Conservation (phyloP, 2,888 invertebrate genomes). For the Aquatica leii region DNA sequence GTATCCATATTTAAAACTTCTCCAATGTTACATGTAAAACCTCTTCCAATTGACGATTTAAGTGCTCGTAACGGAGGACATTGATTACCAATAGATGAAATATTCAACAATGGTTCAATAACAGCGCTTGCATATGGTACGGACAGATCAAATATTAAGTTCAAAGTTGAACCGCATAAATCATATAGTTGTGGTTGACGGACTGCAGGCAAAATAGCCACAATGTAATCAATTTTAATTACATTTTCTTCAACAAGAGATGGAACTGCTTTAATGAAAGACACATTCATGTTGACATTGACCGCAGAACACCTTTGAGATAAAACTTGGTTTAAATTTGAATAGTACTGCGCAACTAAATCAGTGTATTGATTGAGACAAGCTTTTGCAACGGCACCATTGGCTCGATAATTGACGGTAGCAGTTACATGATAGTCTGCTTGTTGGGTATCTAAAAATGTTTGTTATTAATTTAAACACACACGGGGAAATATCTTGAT, state of each 20-base stretch:
- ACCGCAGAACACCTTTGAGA: conserved; percentile 94
- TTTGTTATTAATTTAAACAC: neutral
- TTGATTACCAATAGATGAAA: conserved; percentile 89
- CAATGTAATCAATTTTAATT: conserved; percentile 87
- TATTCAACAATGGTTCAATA: conserved; percentile 87
- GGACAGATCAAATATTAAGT: conserved; percentile 91
- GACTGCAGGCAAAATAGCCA: conserved; percentile 87
- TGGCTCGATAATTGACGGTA: conserved; percentile 85
- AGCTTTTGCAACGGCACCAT: conserved; percentile 85
- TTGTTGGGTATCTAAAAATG: conserved; percentile 80
- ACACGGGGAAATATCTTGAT: no score
- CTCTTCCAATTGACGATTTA: conserved; percentile 83
- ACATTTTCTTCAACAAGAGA: conserved; percentile 84
- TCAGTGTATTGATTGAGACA: conserved; percentile 89
- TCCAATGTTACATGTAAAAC: conserved; percentile 92
- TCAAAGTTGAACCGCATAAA: conserved; percentile 92
- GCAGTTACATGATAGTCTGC: conserved; percentile 93
- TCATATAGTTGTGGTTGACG: conserved; percentile 93
- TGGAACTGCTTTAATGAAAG: conserved; percentile 85
- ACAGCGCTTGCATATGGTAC: conserved; percentile 92
- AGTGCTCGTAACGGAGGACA: conserved; percentile 91
- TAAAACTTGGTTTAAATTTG: conserved; percentile 79
- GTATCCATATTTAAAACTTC: conserved; percentile 95
- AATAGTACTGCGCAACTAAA: conserved; percentile 80
- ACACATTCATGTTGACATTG: conserved; percentile 93